Percentiles rank a stretch among this genome's conserved stretches.
Conservation (phyloP, 2,888 invertebrate genomes). For the Desoria tigrina region DNA sequence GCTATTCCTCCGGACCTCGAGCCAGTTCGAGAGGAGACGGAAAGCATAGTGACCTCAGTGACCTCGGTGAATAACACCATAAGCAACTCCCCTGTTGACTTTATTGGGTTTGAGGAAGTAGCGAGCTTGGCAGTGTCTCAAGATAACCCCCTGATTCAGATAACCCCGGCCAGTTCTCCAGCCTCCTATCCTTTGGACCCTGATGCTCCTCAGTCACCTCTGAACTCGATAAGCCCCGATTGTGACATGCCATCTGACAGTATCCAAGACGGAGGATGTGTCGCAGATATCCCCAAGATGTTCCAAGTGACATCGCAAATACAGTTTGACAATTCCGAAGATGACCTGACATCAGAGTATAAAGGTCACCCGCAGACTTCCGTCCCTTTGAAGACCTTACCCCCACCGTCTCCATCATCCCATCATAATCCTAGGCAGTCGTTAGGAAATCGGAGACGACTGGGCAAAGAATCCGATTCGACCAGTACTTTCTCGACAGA, state of each 20-base stretch:
- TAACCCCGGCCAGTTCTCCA: conserved; percentile 48
- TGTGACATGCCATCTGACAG: neutral
- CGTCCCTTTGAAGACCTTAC: no score
- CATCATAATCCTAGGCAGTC: no score
- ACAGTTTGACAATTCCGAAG: conserved; percentile 12
- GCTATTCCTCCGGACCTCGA: conserved; percentile 23
- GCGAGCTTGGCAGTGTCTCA: neutral
- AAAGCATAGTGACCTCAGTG: conserved; percentile 20
- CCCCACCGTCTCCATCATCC: no score
- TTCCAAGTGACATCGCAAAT: conserved; percentile 50
- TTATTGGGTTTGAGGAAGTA: conserved; percentile 7
- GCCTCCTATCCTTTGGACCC: neutral
- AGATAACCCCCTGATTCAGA: conserved; percentile 42
- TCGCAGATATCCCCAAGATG: conserved; percentile 45
- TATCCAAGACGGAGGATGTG: conserved; percentile 41
- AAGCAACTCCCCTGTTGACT: neutral
- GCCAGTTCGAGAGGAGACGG: conserved; percentile 44
- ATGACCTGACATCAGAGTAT: no score
- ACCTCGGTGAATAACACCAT: neutral
- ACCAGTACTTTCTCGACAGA: no score
- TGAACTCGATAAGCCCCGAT: conserved; percentile 7
- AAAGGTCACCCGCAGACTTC: no score
- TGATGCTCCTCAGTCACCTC: conserved; percentile 3
- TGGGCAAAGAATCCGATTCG: no score
- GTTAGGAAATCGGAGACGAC: no score